Evolutionary conservation across 2,113 vertebrate genomes (phyloP).

Genomic region (Gasterosteus aculeatus): DNA sequence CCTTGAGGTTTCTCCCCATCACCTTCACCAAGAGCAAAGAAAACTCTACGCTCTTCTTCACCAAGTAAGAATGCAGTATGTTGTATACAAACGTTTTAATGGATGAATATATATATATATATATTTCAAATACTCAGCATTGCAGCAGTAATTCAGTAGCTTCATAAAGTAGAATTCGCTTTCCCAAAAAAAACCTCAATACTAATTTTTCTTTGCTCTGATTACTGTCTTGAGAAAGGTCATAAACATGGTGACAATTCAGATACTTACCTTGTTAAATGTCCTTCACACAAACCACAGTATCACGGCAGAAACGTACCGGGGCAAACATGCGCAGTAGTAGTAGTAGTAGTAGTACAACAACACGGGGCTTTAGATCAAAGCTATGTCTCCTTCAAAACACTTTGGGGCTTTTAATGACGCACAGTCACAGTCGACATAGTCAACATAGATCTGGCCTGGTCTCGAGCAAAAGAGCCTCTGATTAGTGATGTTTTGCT

Average conservation of each 20-base stretch:
- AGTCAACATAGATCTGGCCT: background rate
- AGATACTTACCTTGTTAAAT: background rate
- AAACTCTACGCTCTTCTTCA: conserved; percentile 88
- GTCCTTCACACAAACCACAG: background rate
- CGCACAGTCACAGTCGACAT: background rate
- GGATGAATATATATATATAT: too few relatives aligned
- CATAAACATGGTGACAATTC: background rate
- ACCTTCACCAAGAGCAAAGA: conserved; percentile 90
- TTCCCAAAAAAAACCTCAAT: background rate
- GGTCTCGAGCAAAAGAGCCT: background rate
- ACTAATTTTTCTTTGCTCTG: background rate
- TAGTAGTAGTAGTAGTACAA: background rate
- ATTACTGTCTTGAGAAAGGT: background rate
- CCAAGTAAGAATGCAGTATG: conserved; percentile 77
- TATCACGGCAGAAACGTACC: background rate
- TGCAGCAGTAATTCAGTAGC: background rate
- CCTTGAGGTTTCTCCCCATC: conserved; percentile 86
- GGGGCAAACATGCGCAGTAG: background rate
- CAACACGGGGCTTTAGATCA: background rate
- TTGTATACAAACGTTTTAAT: background rate
- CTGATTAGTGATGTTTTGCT: conserved; percentile 52
- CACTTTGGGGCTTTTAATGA: background rate
- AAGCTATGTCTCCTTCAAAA: background rate
- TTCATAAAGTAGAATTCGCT: background rate
- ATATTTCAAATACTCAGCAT: background rate